Percentiles rank a stretch among this genome's conserved stretches.
Conservation (phyloP, 2,888 invertebrate genomes). For the Stenolophus ochropezus region DNA sequence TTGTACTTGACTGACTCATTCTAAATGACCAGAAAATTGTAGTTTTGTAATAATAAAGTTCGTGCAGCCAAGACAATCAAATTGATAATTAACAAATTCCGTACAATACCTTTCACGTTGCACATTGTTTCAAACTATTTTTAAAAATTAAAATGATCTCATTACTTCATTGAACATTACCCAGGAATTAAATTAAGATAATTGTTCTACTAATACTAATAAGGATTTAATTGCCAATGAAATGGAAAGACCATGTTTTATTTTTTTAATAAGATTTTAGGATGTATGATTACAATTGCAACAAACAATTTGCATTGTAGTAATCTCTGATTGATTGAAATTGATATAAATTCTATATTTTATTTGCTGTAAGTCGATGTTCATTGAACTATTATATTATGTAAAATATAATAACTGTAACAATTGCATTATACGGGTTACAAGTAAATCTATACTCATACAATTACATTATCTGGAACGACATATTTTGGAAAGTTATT, state of each 20-base stretch:
- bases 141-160: not conserved
- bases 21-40: not conserved
- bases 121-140: constrained; percentile 3
- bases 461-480: not conserved
- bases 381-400: no score
- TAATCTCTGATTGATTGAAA: no score
- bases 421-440: no score
- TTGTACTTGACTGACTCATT: not conserved
- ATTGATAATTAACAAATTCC: constrained; percentile 47
- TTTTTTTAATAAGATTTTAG: not conserved
- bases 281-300: no score
- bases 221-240: not conserved
- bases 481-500: not conserved
- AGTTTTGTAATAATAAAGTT: not conserved
- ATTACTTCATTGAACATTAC: not conserved
- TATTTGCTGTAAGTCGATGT: no score
- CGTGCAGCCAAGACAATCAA: constrained; percentile 30
- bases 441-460: not conserved
- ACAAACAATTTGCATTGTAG: no score
- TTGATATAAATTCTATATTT: no score
- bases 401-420: no score
- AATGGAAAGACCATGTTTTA: not conserved
- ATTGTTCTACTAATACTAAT: not conserved
- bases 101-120: constrained; percentile 52
- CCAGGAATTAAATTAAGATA: not conserved